Base-by-base conservation (phyloP, 2,888 invertebrate genomes). In the Aporophyla nigra region DNA sequence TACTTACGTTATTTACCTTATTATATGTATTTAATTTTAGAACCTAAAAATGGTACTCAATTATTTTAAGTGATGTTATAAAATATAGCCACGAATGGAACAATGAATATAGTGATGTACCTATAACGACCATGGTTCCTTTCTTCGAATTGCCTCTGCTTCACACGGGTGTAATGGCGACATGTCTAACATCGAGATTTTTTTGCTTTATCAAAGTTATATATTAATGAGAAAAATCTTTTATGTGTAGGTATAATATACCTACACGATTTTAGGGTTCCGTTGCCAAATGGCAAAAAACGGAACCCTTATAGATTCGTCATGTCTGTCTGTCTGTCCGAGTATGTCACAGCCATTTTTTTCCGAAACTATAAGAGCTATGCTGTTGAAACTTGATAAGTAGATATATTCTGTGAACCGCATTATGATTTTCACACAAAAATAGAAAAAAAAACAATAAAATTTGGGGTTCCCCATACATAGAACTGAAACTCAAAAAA, bases 21-120 rank as follows among this genome's bases (percentile, higher is more conserved):
- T 43, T 40, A 21, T 56, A 9, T 51, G 65, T 66, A 65, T 70
- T 71, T 63, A 62, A 58, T 71, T 69, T 65, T 58, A 58, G 40
- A 62, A 58, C 24, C n/a, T 58, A 59, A 33, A 54, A 7, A 21
- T 33, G 7, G 4, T 56, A 56, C 33, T 3, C 3, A 33, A 33
- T 33, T 33, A 33, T 43, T 63, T 33, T 74, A 51, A 16, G 27
- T n/a, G 27, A 53, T 63, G 33, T 63, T 63, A 51, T 59, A 49
- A 61, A 81, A 74, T 12, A n/a, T 53, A 82, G 33, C 27, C 16
- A 40, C 27, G 19, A 80, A 75, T 58, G 43, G 14, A 65, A 53
- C 21, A 19, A 56, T 59, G 3, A 63, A 76, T 53, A 65, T 10
- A 82, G 6, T 33, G 33, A 21, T 74, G 1, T 53, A 79, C 19